Percentiles rank a stretch among this genome's conserved stretches.
Conservation (phyloP, 1,140 invertebrate genomes). For the Propsilocerus akamusi region DNA sequence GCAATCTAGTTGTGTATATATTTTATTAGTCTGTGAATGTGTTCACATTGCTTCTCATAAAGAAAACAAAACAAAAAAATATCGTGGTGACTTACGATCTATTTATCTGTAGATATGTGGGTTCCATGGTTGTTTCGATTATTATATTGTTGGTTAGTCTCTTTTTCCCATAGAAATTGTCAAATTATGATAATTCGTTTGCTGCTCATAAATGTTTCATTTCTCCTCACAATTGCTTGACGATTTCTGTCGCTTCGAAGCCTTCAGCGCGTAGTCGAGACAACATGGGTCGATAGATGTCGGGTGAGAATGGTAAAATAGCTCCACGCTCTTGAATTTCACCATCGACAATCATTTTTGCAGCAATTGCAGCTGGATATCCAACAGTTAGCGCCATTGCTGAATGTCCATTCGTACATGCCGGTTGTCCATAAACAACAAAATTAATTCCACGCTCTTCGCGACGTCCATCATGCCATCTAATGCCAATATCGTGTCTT, state of each 20-base stretch:
- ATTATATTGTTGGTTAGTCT: too few species aligned
- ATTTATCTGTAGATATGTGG: too few species aligned
- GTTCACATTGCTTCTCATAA: too few species aligned
- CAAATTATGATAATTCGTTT: too few species aligned
- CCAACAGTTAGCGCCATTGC: conserved; percentile 98
- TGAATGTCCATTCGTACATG: conserved; percentile 47
- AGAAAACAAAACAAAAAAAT: too few species aligned
- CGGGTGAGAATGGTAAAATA: conserved; percentile 68
- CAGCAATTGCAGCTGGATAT: conserved; percentile 86
- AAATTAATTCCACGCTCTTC: conserved; percentile 82
- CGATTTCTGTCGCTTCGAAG: conserved; percentile 53
- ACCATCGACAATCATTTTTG: conserved; percentile 93
- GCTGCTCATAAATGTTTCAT: too few species aligned
- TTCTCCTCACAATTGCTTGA: conserved; percentile 7
- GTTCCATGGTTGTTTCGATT: too few species aligned
- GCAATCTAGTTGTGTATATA: too few species aligned
- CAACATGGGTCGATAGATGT: conserved; percentile 83
- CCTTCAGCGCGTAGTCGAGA: conserved; percentile 70
- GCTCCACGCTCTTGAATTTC: conserved; percentile 93
- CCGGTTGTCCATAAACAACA: conserved; percentile 74
- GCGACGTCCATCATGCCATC: conserved; percentile 71
- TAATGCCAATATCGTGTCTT: conserved; percentile 80
- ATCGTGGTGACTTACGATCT: too few species aligned
- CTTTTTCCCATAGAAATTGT: too few species aligned
- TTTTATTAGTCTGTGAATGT: too few species aligned